Evolutionary conservation across 2,113 vertebrate genomes (phyloP), one percentile per base, ranked within the genome.

Genomic region (Pitta sordida): DNA sequence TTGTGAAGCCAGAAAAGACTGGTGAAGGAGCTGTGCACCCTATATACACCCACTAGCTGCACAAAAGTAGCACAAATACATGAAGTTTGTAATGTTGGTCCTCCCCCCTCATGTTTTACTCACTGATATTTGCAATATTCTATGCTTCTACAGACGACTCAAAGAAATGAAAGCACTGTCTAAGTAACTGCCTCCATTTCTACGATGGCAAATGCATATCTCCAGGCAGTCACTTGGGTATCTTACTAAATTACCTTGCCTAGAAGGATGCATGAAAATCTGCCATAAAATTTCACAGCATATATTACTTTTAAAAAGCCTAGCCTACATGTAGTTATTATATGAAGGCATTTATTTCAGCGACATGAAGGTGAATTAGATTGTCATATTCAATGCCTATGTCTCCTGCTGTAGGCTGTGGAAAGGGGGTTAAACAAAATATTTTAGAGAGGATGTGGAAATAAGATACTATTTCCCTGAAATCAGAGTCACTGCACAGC

Each of bases 301-400:
- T 24, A 22, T n/a, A 32, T 34, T 58, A 27, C 23, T 17, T 41
- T 46, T 24, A 8, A 53, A 88, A 86, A n/a, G n/a, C 26, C 37
- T 9, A 15, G 37, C 5, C 22, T 29, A 9, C 23, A 12, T 22
- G 24, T 21, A 88, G 21, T 30, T 44, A 36, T 13, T 13, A n/a
- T 46, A 30, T 36, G 43, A 77, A 77, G 39, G 13, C 58, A 44
- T 65, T 81, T 51, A 23, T 64, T 81, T 86, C 44, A 16, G 29
- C 52, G 39, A 9, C 2, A 7, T 10, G 39, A 84, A 56, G 17
- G 29, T 91, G 52, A 74, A 83, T 62, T 86, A 77, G 13, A 32
- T 34, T 1, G 0, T n/a, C 71, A 29, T 46, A 13, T 23, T 27
- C 20, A 77, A 44, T 15, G 3, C 22, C 18, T 36, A 4, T 1